Evolutionary conservation across 2,113 vertebrate species (phyloP), one percentile per base, ranked within the genome.

Genomic region (Brachypteracias leptosomus): DNA sequence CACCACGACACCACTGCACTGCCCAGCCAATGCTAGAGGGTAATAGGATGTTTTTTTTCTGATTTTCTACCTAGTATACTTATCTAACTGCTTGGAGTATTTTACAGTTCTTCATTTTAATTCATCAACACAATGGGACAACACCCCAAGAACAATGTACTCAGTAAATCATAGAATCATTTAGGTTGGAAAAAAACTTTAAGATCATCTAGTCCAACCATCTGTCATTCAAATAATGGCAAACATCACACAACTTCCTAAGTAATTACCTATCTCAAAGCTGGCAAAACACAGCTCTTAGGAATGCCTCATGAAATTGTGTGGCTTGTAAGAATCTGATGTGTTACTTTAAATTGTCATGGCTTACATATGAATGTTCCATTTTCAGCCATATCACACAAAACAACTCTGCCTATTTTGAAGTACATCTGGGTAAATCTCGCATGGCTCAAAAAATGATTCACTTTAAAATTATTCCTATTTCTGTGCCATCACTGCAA

Each of bases 401-500:
- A 36, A 38, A 29, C 29, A 70, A 36, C 66, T 67, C 6, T 6
- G 9, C 29, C 73, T 19, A 3, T 44, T 81, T 26, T 44, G 7
- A 51, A 38, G 44, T 9, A 54, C n/a, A 20, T 3, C 20, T 11
- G 26, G 26, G 24, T 26, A 54, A 66, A 10, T 3, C 9, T 10
- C 35, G 46, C 8, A 12, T 14, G 19, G 52, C 62, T 92, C 7
- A 14, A 28, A 33, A 65, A 46, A 10, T 7, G 2, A 62, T 22
- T 67, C 46, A 33, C 52, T 82, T 33, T 0, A 33, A 57, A 42
- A n/a, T 14, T 18, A 38, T 36, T 52, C 29, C 52, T 38, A 12
- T 10, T 42, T 7, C 5, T 4, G 29, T 2, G 33, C 6, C 0
- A 12, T 19, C 16, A 2, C 46, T 3, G 19, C 42, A 11, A 19